Percentiles rank a stretch among this genome's conserved stretches.
Evolutionary conservation across 2,797 vertebrate genomes (phyloP).

Genomic region (Capromys pilorides): DNA sequence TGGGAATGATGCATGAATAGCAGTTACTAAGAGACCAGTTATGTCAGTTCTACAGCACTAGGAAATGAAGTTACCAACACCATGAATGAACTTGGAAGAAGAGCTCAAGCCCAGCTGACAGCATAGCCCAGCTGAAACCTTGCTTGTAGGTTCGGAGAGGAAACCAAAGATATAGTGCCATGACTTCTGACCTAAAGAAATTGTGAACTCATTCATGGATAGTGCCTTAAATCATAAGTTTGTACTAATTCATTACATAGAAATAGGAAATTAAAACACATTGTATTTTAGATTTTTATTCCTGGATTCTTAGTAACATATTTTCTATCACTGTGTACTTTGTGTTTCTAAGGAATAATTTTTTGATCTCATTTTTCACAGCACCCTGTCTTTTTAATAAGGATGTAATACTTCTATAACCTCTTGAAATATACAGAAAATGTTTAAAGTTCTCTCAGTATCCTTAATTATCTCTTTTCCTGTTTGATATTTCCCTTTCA

Average conservation of each 20-base stretch:
- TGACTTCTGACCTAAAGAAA: background rate
- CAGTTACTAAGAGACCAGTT: background rate
- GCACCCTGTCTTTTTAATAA: background rate
- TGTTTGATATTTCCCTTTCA: slow-evolving; percentile 38
- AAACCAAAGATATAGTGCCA: background rate
- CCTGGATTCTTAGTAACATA: background rate
- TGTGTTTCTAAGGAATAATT: background rate
- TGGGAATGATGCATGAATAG: background rate
- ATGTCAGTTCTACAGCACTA: background rate
- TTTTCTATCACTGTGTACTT: background rate
- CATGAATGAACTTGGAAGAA: background rate
- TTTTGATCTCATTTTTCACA: slow-evolving; percentile 14
- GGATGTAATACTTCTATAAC: background rate
- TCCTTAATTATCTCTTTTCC: slow-evolving; percentile 12
- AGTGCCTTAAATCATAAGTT: background rate
- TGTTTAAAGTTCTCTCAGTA: background rate
- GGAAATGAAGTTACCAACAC: no score
- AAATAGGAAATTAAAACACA: background rate
- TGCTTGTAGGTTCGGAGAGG: background rate
- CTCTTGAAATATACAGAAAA: background rate
- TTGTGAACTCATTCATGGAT: background rate
- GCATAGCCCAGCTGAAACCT: background rate
- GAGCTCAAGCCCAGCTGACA: background rate
- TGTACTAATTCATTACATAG: background rate
- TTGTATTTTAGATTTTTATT: slow-evolving; percentile 9